Base-by-base conservation (phyloP, 2,797 vertebrate species). In the Limnodromus scolopaceus region DNA sequence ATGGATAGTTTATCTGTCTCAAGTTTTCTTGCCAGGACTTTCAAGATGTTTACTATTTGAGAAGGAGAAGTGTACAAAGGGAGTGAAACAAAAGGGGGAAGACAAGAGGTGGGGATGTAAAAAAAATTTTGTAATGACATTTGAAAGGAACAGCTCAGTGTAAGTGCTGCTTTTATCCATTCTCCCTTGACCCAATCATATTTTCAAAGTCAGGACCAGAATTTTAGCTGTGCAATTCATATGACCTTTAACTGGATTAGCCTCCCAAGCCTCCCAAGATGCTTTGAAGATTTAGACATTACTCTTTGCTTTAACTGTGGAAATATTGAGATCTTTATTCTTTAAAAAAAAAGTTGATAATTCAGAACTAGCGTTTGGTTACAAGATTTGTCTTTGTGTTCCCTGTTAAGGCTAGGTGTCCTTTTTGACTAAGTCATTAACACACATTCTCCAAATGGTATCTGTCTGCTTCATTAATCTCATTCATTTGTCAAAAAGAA, bases 171-270 rank as follows among this genome's bases (percentile, higher is more conserved):
- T 87, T 86, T 93, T 77, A 76, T 87, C 65, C 0, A 0, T 57
- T 87, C 16, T 92, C 24, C 39, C 25, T 58, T 80, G 32, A 75
- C 68, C 8, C 23, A 63, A 25, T 69, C 55, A 43, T 39, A 55
- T 93, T 95, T 92, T 85, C 64, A 68, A 89, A 95, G 71, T 69
- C 65, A 68, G 36, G n/a, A 66, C 66, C 74, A 89, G 58, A 39
- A 69, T 84, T 92, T 85, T 45, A 89, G 17, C 61, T 82, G 39
- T 75, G 38, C 20, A 38, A 36, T 70, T 87, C 51, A 55, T 83
- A 65, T 74, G 72, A 84, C 63, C 70, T 93, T 93, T 93, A 94
- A 46, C 46, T 75, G 39, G 43, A 77, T 89, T 75, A 81, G 27
- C n/a, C 43, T 89, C n/a, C 22, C 45, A 64, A 66, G 45, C n/a